phyloP scores from a whole-genome alignment of 2,113 vertebrate species.

The Pseudolaguvia tuberculata region DNA sequence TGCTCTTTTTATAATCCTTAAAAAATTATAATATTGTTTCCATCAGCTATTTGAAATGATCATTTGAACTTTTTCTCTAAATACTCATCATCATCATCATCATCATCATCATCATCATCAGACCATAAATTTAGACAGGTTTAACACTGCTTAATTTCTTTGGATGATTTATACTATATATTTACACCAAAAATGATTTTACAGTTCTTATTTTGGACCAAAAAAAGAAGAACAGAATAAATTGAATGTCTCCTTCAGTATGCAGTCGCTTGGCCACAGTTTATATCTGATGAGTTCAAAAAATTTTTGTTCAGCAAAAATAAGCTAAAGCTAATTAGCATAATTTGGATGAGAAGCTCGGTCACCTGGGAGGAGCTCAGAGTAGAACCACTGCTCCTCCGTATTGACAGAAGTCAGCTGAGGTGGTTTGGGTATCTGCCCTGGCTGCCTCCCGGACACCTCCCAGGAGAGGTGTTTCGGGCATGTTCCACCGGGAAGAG shows the following conservation, averaged over 20 bases:
- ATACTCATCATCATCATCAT: too few relatives aligned
- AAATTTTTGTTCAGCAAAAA: not conserved
- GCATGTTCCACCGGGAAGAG: too few relatives aligned
- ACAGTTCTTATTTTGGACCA: not conserved
- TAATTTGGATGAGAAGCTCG: too few relatives aligned
- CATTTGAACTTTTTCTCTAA: too few relatives aligned
- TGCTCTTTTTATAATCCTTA: not conserved
- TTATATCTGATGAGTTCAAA: not conserved
- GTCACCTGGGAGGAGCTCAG: too few relatives aligned
- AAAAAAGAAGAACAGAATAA: not conserved
- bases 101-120: too few relatives aligned
- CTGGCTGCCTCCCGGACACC: too few relatives aligned
- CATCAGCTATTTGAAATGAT: too few relatives aligned
- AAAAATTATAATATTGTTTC: not conserved
- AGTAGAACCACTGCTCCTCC: too few relatives aligned
- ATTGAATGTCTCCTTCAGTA: not conserved
- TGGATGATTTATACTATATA: not conserved
- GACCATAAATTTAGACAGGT: not conserved
- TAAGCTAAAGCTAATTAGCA: not conserved
- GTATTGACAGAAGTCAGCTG: too few relatives aligned
- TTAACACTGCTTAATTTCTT: not conserved
- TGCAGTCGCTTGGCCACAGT: not conserved
- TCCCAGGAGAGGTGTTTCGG: too few relatives aligned
- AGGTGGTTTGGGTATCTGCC: too few relatives aligned
- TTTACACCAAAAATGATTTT: not conserved